phyloP scores from a whole-genome alignment of 2,888 invertebrate genomes.

The Aelia acuminata region DNA sequence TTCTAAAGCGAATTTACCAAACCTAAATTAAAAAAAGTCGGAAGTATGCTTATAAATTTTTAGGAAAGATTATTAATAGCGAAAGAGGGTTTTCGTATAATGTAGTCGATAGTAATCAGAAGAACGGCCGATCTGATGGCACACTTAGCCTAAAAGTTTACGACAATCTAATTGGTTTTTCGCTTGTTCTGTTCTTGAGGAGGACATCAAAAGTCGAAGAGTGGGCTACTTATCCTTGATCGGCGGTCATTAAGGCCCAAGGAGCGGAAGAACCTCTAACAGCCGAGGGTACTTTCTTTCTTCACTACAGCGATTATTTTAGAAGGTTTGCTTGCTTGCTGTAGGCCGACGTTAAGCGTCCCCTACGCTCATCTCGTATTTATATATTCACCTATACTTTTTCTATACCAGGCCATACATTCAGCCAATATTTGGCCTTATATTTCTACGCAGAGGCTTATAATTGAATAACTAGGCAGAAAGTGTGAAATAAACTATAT shows the following conservation, averaged over 20 bases:
- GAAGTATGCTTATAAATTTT: too few species aligned
- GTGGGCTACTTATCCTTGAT: not conserved
- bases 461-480: too few species aligned
- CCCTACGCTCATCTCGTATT: not conserved
- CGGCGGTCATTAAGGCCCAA: not conserved
- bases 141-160: not conserved
- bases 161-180: not conserved
- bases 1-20: too few species aligned
- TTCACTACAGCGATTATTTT: not conserved
- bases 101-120: not conserved
- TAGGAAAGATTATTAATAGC: too few species aligned
- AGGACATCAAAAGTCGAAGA: slow-evolving; percentile 6
- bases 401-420: not conserved
- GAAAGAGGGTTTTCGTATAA: not conserved
- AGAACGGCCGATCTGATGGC: not conserved
- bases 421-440: too few species aligned
- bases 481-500: too few species aligned
- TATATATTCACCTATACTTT: not conserved
- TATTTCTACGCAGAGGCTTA: too few species aligned
- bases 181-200: slow-evolving; percentile 3
- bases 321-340: not conserved
- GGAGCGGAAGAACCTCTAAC: not conserved
- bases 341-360: not conserved
- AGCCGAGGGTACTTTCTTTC: not conserved
- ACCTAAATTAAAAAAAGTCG: not conserved